phyloP scores from a whole-genome alignment of 2,888 invertebrate species.

The Luperina testacea region DNA sequence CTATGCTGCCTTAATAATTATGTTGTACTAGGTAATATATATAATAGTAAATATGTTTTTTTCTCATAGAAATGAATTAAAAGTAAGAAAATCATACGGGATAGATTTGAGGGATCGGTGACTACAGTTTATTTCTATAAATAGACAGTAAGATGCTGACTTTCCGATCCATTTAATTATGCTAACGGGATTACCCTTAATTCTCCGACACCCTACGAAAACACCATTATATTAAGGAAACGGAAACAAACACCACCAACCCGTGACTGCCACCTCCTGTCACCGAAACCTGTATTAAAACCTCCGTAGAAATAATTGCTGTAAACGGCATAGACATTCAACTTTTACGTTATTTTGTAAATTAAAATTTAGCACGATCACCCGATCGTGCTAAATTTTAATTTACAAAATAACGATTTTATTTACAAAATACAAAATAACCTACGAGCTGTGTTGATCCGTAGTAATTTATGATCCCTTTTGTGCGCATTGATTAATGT shows the following conservation, averaged over 20 bases:
- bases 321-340: conserved; percentile 69
- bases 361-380: conserved; percentile 71
- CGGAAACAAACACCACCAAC: conserved; percentile 59
- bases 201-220: conserved; percentile 21
- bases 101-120: not conserved
- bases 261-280: conserved; percentile 78
- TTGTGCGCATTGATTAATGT: conserved; percentile 74
- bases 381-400: too few species aligned
- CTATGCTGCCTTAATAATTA: too few species aligned
- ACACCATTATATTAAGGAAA: conserved; percentile 43
- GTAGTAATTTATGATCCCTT: conserved; percentile 61
- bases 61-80: not conserved
- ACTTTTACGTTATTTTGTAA: conserved; percentile 70
- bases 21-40: too few species aligned
- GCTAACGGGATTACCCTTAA: conserved; percentile 20
- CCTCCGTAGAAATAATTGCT: conserved; percentile 72
- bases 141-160: not conserved
- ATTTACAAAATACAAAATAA: too few species aligned
- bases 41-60: too few species aligned
- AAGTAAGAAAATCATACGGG: not conserved
- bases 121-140: not conserved
- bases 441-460: conserved; percentile 29
- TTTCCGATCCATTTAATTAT: not conserved
- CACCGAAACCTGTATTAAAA: conserved; percentile 72
- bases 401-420: too few species aligned